Evolutionary conservation across 1,140 invertebrate species (phyloP), one percentile per base, ranked within the genome.

Genomic region (Agrilus planipennis): DNA sequence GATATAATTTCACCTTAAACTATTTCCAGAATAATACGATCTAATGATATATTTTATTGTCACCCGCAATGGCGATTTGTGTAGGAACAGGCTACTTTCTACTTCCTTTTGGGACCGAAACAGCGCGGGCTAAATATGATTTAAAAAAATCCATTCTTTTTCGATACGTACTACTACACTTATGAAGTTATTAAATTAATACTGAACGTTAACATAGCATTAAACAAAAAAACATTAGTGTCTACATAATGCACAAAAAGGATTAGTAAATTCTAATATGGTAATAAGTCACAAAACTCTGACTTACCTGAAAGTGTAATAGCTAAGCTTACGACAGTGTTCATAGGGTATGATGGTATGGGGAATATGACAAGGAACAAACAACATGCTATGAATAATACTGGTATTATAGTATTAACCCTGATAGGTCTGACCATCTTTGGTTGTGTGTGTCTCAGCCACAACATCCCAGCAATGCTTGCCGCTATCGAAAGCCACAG

Each of bases 281-380:
- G 19, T 29, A 4, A 21, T 22, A 11, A 10, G 4, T 9, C 14
- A 22, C 19, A 32, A 6, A 25, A 11, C 14, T 25, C 27, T 32
- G 38, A 42, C 16, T 43, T 50, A 59, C 58, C 58, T 12, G 87
- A 83, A 2, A 83, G 54, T 14, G 91, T 86, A 18, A 97, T 88
- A 6, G 69, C 68, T 3, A 84, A 61, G 10, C 89, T 90, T 37
- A 94, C 77, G 0, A 83, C 78, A 11, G 88, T 83, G 64, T 91
- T 88, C 54, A 60, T 73, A 0, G 88, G 84, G 34, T 78, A 71
- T 11, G 71, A 71, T 18, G 82, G 77, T 42, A 84, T 79, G 0
- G 91, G 89, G 23, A 89, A 71, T 14, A 84, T 63, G 20, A 93
- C 80, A 17, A 95, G 64, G 46, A 88, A 89, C 29, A 76, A 67